Evolutionary conservation across 1,140 invertebrate species (phyloP), one percentile per base, ranked within the genome.

Genomic region (Drosophila ercepeae): DNA sequence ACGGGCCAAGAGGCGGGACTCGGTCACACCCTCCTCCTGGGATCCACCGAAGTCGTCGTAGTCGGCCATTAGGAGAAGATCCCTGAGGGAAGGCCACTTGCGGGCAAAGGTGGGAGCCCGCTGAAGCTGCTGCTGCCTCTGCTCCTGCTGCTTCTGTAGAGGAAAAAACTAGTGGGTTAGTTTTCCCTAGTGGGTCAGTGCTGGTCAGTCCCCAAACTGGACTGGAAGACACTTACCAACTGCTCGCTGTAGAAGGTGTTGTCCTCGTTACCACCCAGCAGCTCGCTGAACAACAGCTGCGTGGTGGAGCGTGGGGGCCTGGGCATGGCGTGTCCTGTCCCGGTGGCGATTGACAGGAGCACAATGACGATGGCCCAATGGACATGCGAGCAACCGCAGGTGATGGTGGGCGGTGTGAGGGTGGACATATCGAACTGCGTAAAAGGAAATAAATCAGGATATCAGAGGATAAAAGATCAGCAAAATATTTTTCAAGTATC

Each of bases 21-120:
- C 57, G 57, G 25, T 14, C 11, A 51, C 34, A 8, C 65, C 71
- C 0, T 42, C 48, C 9, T 84, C 81, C 46, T 53, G 27, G 13
- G 60, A 16, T 2, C 57, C 25, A 2, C 53, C 52, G 8, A 63
- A 48, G 8, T 70, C 61, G 25, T 90, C 79, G 21, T 90, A 90
- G 53, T 90, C 89, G 1, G 68, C 32, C 3, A 70, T 89, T 0
- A 88, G 48, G 0, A 89, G 23, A 0, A 90, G 60, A 55, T 90
- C 89, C 2, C 77, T 68, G 41, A 90, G 27, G 13, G 78, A 84
- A 0, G 89, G 84, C 89, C 81, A 90, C 32, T 90, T 90, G 32
- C 58, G 60, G 46, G 23, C 60, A 4, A 86, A 79, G 39, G 74
- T 63, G 4, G 68, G 68, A 11, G 41, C 25, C 13, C 58, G 77